A percentile compares a stretch with the other conserved stretches of the same genome.
Evolutionary conservation across 1,140 invertebrate genomes (phyloP).

Genomic region (Tribolium castaneum): DNA sequence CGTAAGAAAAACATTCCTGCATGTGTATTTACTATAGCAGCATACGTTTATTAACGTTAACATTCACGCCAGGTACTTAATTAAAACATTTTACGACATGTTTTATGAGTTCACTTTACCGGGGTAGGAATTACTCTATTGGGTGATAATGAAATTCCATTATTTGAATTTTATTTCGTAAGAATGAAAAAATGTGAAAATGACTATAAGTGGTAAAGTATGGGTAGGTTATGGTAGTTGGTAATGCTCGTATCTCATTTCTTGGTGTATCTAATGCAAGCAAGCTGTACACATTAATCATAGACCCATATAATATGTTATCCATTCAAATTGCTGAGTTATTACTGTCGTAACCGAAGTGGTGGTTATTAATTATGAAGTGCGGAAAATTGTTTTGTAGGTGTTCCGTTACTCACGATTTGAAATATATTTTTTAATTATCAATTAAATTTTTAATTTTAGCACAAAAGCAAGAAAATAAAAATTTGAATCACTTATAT

Average conservation of each 20-base stretch:
- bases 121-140: conserved; percentile 1
- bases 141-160: conserved; percentile 15
- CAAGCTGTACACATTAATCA: background rate
- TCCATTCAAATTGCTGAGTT: background rate
- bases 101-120: conserved; percentile 27
- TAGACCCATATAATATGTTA: background rate
- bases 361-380: background rate
- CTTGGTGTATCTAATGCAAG: background rate
- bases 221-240: background rate
- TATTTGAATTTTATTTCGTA: conserved; percentile 31
- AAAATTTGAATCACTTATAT: too few species aligned
- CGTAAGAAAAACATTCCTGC: conserved; percentile 44
- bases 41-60: conserved; percentile 42
- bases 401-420: background rate
- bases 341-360: conserved; percentile 1
- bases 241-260: background rate
- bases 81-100: conserved; percentile 32
- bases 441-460: too few species aligned
- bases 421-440: background rate
- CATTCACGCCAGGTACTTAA: conserved; percentile 40
- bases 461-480: too few species aligned
- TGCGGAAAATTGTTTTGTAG: background rate
- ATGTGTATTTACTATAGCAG: conserved; percentile 20
- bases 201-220: background rate
- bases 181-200: conserved; percentile 8